A percentile compares a stretch with the other conserved stretches of the same genome.
These are phyloP conservation scores for Agonopterix alstromeriana DNA, from an alignment of 2,888 invertebrate genomes.

Conservation along the genomic window DNA sequence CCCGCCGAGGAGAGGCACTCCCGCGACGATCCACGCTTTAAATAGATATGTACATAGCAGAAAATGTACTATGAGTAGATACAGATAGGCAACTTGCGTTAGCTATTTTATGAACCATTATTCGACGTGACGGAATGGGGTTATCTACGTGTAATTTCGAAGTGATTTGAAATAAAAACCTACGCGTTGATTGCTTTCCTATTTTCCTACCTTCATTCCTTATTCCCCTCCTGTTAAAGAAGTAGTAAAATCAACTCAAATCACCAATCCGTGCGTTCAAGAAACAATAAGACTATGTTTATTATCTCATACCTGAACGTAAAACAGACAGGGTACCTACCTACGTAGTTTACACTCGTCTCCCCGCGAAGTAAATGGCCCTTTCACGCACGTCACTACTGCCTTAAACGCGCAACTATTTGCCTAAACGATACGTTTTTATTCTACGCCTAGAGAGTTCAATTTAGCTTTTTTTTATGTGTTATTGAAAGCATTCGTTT, in stretches of 20 bases:
- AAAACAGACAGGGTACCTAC: conserved; percentile 52
- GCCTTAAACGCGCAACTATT: conserved; percentile 43
- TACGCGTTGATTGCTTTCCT: conserved; percentile 22
- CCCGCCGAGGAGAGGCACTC: conserved; percentile 26
- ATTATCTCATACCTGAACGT: conserved; percentile 59
- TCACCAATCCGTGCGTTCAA: conserved; percentile 24
- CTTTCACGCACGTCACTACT: conserved; percentile 39
- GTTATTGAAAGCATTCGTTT: too few species aligned
- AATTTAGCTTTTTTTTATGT: not conserved
- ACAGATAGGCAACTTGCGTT: not conserved
- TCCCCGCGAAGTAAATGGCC: conserved; percentile 34
- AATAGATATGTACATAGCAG: conserved; percentile 4
- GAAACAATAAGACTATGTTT: conserved; percentile 50
- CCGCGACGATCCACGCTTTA: conserved; percentile 30
- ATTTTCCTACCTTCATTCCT: conserved; percentile 11
- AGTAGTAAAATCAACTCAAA: not conserved
- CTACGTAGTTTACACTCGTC: conserved; percentile 44
- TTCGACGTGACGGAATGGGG: not conserved
- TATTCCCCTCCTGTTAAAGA: not conserved
- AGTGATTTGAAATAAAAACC: conserved; percentile 1
- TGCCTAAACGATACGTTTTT: conserved; percentile 47
- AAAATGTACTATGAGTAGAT: not conserved
- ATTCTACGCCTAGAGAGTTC: conserved; percentile 25
- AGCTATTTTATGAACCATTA: not conserved
- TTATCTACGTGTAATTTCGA: too few species aligned